A percentile compares a stretch with the other conserved stretches of the same genome.
Conservation (phyloP, 2,797 vertebrate genomes). For the Dendrocincla fuliginosa region DNA sequence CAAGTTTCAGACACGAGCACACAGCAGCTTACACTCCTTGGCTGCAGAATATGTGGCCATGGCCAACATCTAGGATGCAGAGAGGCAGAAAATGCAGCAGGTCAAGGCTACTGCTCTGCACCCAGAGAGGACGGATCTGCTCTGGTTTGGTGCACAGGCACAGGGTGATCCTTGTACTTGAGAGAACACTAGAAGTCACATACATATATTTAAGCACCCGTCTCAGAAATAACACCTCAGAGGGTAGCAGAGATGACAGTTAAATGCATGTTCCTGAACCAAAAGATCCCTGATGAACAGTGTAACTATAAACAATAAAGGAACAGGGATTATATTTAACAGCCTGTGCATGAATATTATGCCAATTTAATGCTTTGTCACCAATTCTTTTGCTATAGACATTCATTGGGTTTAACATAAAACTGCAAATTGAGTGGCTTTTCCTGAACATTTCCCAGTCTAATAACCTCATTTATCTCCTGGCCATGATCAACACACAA, state of each 20-base stretch:
- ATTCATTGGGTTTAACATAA: neutral
- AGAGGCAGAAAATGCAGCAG: neutral
- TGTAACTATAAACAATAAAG: neutral
- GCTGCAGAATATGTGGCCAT: neutral
- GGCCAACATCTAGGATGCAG: neutral
- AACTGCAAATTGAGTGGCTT: neutral
- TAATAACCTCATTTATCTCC: neutral
- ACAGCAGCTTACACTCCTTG: neutral
- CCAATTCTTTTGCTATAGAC: neutral
- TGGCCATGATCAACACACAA: neutral
- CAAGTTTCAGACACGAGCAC: neutral
- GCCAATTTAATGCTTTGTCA: neutral
- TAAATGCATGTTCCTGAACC: neutral
- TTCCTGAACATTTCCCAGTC: neutral
- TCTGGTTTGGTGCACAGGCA: neutral
- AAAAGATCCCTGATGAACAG: neutral
- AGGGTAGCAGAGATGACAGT: neutral
- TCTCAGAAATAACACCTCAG: neutral
- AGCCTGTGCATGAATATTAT: neutral
- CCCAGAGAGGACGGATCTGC: neutral
- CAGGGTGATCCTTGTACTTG: accelerated
- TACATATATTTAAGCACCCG: neutral
- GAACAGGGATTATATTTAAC: neutral
- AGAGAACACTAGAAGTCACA: neutral
- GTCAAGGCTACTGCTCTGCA: neutral